Conservation (phyloP, 2,113 vertebrate species). For the Columbina picui region DNA sequence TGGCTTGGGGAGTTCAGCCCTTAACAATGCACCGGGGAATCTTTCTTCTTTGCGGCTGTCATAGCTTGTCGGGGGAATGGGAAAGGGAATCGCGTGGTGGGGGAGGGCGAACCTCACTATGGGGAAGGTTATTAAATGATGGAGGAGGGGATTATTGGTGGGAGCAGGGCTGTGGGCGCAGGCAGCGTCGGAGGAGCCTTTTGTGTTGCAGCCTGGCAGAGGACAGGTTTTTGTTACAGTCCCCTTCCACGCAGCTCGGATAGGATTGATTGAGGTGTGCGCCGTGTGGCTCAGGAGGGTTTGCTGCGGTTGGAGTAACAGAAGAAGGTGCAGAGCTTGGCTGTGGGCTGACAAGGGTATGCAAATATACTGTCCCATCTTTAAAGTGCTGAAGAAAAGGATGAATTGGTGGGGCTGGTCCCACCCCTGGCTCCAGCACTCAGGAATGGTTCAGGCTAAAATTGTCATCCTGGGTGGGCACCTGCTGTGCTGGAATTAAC, state of each 20-base stretch:
- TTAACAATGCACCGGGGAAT: constrained; percentile 38
- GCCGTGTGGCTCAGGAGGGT: background rate
- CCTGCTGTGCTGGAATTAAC: background rate
- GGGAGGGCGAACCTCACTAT: background rate
- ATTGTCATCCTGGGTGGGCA: background rate
- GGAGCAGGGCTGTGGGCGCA: constrained; percentile 29
- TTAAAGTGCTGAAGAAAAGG: background rate
- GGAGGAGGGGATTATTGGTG: constrained; percentile 48
- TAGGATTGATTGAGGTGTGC: background rate
- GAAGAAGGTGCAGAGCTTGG: background rate
- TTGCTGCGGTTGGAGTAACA: background rate
- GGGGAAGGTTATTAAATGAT: constrained; percentile 12
- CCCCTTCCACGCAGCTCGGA: background rate
- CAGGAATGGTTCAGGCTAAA: background rate
- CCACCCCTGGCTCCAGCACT: background rate
- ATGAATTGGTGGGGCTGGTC: background rate
- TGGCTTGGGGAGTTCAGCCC: constrained; percentile 41
- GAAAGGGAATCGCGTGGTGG: background rate
- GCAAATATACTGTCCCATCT: background rate
- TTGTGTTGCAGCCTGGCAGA: constrained; percentile 31
- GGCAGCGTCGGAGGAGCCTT: background rate
- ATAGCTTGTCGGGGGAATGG: background rate
- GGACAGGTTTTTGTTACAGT: background rate
- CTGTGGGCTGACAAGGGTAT: background rate
- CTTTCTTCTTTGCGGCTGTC: constrained; percentile 11